Evolutionary conservation across 2,888 invertebrate genomes (phyloP), one percentile per base, ranked within the genome.

Genomic region (Nysson spinosus): DNA sequence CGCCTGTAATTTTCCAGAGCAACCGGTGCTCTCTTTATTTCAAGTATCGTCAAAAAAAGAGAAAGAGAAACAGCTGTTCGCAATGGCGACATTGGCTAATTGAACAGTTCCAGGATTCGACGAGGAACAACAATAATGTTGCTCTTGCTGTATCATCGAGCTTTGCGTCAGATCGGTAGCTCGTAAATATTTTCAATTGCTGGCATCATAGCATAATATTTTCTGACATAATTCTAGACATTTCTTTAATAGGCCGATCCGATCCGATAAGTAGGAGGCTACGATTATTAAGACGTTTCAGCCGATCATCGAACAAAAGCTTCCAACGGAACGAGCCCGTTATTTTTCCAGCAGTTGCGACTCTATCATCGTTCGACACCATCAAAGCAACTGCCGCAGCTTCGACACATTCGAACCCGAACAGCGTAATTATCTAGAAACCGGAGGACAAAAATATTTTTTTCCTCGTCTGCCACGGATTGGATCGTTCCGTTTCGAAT

Each of bases 91-190:
- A n/a, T n/a, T n/a, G n/a, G n/a, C n/a, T n/a, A n/a, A n/a, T n/a
- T n/a, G n/a, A n/a, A n/a, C n/a, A n/a, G n/a, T n/a, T n/a, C n/a
- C n/a, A n/a, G n/a, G n/a, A n/a, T n/a, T n/a, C n/a, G n/a, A n/a
- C n/a, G n/a, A n/a, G n/a, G 40, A 35, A 57, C 43, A 57, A 35
- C 51, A 11, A 35, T 12, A 34, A n/a, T 30, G 30, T 30, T 30
- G 30, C 30, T n/a, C 11, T 30, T 30, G n/a, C n/a, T n/a, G 30
- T 12, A 20, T 6, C 22, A 9, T 3, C 42, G 22, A 12, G 14
- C 42, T 42, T 42, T 42, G 16, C 28, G 28, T 43, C 43, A 28
- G 7, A 43, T 43, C 43, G n/a, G 9, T 30, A 19, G 16, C 28
- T 19, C 16, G 11, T 9, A 16, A 20, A 43, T 43, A 43, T 43